These are phyloP conservation scores for Neoseiulus cucumeris DNA, from an alignment of 1,140 invertebrate genomes.

Conservation along the genomic window DNA sequence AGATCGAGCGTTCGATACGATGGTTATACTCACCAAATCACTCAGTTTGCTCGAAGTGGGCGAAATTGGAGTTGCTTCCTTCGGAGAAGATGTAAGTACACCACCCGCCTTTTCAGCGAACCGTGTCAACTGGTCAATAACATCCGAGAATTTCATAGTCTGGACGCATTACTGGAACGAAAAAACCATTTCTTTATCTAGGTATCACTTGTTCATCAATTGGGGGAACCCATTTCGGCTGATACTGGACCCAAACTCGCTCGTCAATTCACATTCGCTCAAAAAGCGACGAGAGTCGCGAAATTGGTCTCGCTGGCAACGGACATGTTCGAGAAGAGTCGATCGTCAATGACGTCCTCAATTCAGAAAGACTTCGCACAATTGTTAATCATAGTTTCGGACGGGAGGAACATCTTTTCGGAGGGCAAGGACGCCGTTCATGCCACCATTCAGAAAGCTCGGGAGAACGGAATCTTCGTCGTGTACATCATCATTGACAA, in stretches of 20 bases:
- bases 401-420: slow-evolving; percentile 77
- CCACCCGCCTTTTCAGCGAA: slow-evolving; percentile 42
- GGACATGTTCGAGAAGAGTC: neutral
- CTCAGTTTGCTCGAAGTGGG: slow-evolving; percentile 81
- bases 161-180: too few species aligned
- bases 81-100: slow-evolving; percentile 63
- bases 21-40: slow-evolving; percentile 76
- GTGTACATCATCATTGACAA: slow-evolving; percentile 92
- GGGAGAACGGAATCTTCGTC: slow-evolving; percentile 61
- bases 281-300: slow-evolving; percentile 31
- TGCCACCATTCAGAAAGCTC: slow-evolving; percentile 53
- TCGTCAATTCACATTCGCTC: slow-evolving; percentile 31
- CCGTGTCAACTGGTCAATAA: too few species aligned
- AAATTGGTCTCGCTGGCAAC: slow-evolving; percentile 20
- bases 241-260: slow-evolving; percentile 20
- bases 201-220: neutral
- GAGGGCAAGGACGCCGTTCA: slow-evolving; percentile 58
- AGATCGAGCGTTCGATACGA: slow-evolving; percentile 71
- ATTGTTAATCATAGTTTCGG: slow-evolving; percentile 73
- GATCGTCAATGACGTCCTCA: slow-evolving; percentile 25
- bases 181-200: too few species aligned
- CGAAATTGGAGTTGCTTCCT: slow-evolving; percentile 69
- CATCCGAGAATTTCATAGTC: too few species aligned
- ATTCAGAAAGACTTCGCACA: slow-evolving; percentile 43
- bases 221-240: neutral